Base-by-base conservation (phyloP, 53 echinoderm and acorn worm species). In the Paracentrotus lividus region DNA sequence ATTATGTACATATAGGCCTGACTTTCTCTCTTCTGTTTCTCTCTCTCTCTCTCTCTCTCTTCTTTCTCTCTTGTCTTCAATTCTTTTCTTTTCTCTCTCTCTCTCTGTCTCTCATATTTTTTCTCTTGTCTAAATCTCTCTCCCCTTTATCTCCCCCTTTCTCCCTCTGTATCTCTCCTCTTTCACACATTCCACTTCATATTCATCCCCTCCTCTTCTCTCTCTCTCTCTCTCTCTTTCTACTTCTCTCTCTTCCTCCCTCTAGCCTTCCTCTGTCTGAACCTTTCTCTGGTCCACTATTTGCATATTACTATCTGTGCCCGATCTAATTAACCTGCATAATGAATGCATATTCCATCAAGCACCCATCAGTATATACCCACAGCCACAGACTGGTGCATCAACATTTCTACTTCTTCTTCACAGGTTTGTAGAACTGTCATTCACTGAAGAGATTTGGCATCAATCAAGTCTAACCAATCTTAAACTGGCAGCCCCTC, bases 361-460 rank as follows among this genome's bases (percentile, higher is more conserved):
- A 65, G 65, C 29, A 8, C 65, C 65, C 13, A 31, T 7, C 0
- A 31, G 29, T 10, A 59, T 59, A 65, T n/a, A n/a, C n/a, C n/a
- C n/a, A n/a, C n/a, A n/a, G n/a, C n/a, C n/a, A n/a, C 27, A 65
- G 65, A 31, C 31, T 65, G 65, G 65, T 66, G 66, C 66, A 66
- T 66, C 32, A 32, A 29, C 66, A 66, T 32, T 66, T n/a, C n/a
- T n/a, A n/a, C 23, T 23, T 20, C 31, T 66, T 66, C 31, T 32
- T 31, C 2, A 66, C 66, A 66, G 66, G n/a, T 6, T 66, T 2
- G 31, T 66, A 29, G 66, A 66, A 31, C 31, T 29, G 66, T 33
- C 10, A 31, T 12, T 31, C 3, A 66, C 66, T 66, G 29, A 7
- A 29, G 32, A 31, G 66, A 66, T 31, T 1, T 66, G 29, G 32